Evolutionary conservation across 2,113 vertebrate genomes (phyloP), one percentile per base, ranked within the genome.

Genomic region (Baryphthengus martii): DNA sequence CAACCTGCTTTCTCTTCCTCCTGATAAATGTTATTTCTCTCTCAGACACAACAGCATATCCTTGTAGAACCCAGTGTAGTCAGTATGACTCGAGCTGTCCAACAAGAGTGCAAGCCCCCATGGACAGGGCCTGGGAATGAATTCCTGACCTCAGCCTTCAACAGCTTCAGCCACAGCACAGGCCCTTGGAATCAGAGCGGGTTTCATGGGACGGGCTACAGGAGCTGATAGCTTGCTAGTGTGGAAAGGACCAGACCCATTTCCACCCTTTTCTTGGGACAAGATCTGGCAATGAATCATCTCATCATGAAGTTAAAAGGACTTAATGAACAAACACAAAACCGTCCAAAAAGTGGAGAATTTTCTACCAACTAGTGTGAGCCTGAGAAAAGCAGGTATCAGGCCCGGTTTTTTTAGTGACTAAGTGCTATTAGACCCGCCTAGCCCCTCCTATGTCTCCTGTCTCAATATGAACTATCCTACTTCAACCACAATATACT

Each of bases 331-430:
- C 6, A 83, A 93, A 28, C 17, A 42, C 31, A 77, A 70, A 91
- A 47, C 65, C 2, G 5, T 4, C 33, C 29, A 33, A 80, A 42
- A n/a, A 29, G 8, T 1, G 0, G 29, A n/a, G 31, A 39, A 5
- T 37, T 78, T 90, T 61, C 26, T 71, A 14, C 35, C 47, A 40
- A 0, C 3, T 31, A 44, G 14, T 33, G 35, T 8, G 53, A 76
- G 33, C 11, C 1, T 63, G 37, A 33, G 24, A 80, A 42, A 16
- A 56, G 5, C 15, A 55, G 18, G 24, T 53, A 50, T 59, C 33
- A 49, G 17, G 10, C 56, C 18, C 18, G 7, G 15, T 9, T 84
- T 11, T 70, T 75, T 45, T 18, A 13, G 33, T n/a, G 49, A 42
- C 40, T 47, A 47, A 65, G n/a, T 26, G 35, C 29, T 73, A 42